These are phyloP conservation scores for Cerastis rubricosa DNA, from an alignment of 2,888 invertebrate species.

Conservation along the genomic window DNA sequence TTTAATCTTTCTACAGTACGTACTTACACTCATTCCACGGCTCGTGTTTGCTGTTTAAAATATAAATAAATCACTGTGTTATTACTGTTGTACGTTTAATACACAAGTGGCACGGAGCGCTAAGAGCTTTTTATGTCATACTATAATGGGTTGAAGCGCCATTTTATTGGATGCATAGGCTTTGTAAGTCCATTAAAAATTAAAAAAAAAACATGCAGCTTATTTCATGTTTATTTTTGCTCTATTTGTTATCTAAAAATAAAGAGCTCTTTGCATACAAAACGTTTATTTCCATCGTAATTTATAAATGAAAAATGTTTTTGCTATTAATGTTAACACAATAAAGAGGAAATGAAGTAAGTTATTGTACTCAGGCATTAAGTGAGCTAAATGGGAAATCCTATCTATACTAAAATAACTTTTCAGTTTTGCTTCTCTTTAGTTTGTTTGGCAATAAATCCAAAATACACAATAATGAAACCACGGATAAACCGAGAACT, in stretches of 20 bases:
- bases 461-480: conserved; percentile 22
- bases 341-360: neutral
- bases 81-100: conserved; percentile 29
- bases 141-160: conserved; percentile 29
- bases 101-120: conserved; percentile 24
- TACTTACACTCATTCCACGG: neutral
- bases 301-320: neutral
- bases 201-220: neutral
- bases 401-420: neutral
- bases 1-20: neutral
- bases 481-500: conserved; percentile 15
- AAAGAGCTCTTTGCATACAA: neutral
- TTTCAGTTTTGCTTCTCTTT: neutral
- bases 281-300: neutral
- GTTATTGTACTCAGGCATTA: neutral
- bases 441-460: conserved; percentile 9
- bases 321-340: neutral
- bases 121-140: conserved; percentile 31
- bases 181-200: conserved; percentile 3
- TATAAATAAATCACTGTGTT: conserved; percentile 39
- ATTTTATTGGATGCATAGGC: conserved; percentile 35
- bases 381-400: neutral
- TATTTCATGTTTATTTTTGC: neutral
- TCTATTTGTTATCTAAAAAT: neutral
- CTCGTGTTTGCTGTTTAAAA: conserved; percentile 15